Evolutionary conservation across 2,888 invertebrate species (phyloP).

Genomic region (Pristionchus fissidentatus): DNA sequence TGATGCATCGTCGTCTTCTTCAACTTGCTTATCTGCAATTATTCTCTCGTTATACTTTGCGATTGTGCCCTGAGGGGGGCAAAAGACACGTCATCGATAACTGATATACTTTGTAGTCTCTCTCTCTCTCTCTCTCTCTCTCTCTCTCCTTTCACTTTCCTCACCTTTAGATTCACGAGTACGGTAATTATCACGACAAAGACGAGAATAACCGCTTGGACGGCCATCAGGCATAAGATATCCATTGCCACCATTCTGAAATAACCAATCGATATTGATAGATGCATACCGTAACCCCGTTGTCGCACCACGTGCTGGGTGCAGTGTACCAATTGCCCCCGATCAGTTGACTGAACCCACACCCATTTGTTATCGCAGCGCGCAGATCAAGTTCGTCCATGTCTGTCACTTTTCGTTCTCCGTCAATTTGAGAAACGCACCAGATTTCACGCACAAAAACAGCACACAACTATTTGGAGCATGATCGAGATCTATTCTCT

Average conservation of each 20-base stretch:
- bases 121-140: slow-evolving; percentile 19
- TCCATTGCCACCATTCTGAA: background rate
- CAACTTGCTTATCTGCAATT: slow-evolving; percentile 34
- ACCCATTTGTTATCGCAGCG: slow-evolving; percentile 28
- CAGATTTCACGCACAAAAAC: background rate
- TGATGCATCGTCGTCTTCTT: background rate
- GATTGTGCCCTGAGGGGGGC: background rate
- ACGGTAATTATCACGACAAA: background rate
- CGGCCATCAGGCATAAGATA: background rate
- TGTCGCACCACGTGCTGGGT: slow-evolving; percentile 25
- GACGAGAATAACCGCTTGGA: background rate
- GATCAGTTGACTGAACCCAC: slow-evolving; percentile 3
- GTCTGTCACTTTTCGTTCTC: too few relatives aligned
- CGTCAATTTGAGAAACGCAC: background rate
- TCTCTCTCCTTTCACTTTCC: background rate
- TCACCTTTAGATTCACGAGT: background rate
- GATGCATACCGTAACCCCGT: background rate
- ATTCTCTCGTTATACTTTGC: background rate
- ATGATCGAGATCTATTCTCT: background rate
- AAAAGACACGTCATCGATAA: slow-evolving; percentile 4
- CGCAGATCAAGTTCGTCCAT: background rate
- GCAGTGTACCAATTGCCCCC: background rate
- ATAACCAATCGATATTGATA: too few relatives aligned
- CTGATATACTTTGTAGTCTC: slow-evolving; percentile 29
- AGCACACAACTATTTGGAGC: slow-evolving; percentile 1